These are phyloP conservation scores for Agrochola lota DNA, from an alignment of 2,888 invertebrate genomes.

Conservation along the genomic window DNA sequence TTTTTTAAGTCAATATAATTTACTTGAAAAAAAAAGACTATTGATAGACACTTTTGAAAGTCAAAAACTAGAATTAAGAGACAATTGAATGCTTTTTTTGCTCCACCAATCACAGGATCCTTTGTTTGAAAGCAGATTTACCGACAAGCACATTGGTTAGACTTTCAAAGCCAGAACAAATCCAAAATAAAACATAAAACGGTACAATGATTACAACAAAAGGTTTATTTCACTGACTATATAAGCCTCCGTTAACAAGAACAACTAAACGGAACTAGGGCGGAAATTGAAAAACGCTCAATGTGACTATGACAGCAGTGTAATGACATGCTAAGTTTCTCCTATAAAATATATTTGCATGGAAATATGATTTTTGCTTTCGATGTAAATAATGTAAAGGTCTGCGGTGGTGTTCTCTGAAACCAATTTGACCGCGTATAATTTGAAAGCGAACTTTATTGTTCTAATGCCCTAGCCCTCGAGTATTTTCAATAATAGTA, in stretches of 20 bases:
- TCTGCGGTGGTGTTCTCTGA: not conserved
- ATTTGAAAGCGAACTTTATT: not conserved
- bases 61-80: too few species aligned
- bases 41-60: too few species aligned
- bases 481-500: too few species aligned
- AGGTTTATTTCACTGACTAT: constrained; percentile 7
- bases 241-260: constrained; percentile 1
- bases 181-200: not conserved
- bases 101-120: too few species aligned
- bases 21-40: too few species aligned
- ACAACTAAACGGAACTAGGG: constrained; percentile 63
- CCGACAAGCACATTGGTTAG: not conserved
- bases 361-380: constrained; percentile 48
- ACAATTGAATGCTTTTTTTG: too few species aligned
- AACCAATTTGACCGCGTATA: not conserved
- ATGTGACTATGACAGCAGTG: constrained; percentile 56
- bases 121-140: not conserved
- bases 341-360: constrained; percentile 50
- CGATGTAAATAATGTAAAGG: constrained; percentile 18
- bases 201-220: constrained; percentile 8
- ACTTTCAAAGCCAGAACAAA: not conserved
- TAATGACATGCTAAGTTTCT: constrained; percentile 56
- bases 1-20: too few species aligned
- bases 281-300: constrained; percentile 67
- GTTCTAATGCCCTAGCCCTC: too few species aligned